Evolutionary conservation across 2,888 invertebrate genomes (phyloP).

Genomic region (Labia minor): DNA sequence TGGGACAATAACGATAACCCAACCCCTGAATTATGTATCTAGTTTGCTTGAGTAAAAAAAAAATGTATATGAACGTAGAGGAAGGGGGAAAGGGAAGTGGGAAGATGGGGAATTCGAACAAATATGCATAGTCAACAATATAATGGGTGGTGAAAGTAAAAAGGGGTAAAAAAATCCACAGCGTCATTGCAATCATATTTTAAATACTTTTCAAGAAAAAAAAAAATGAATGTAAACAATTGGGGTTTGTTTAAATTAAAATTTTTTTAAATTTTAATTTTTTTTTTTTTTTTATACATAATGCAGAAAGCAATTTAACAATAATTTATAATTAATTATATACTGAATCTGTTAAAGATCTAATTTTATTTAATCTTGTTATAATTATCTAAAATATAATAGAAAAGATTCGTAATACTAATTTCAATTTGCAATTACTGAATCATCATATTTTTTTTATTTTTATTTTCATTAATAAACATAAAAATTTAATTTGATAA

Average conservation of each 20-base stretch:
- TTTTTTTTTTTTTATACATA: no score
- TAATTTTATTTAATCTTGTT: no score
- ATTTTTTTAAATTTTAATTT: not conserved
- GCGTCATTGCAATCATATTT: not conserved
- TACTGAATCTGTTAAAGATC: no score
- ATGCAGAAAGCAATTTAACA: no score
- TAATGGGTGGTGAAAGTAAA: no score
- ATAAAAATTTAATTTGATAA: no score
- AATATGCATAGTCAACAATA: not conserved
- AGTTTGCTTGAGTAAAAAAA: not conserved
- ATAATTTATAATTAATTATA: no score
- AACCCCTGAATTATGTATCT: not conserved
- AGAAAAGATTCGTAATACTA: no score
- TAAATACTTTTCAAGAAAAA: not conserved
- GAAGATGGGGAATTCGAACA: not conserved
- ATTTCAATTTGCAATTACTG: no score
- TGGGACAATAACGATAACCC: slow-evolving; percentile 7
- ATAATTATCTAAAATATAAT: no score
- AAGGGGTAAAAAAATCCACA: not conserved
- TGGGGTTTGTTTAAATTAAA: not conserved
- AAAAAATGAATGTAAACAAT: not conserved
- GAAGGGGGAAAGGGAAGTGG: not conserved
- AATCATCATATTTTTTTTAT: no score
- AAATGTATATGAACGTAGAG: not conserved
- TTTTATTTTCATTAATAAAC: no score